Base-by-base conservation (phyloP, 2,797 vertebrate genomes). In the Enteromius paludinosus region DNA sequence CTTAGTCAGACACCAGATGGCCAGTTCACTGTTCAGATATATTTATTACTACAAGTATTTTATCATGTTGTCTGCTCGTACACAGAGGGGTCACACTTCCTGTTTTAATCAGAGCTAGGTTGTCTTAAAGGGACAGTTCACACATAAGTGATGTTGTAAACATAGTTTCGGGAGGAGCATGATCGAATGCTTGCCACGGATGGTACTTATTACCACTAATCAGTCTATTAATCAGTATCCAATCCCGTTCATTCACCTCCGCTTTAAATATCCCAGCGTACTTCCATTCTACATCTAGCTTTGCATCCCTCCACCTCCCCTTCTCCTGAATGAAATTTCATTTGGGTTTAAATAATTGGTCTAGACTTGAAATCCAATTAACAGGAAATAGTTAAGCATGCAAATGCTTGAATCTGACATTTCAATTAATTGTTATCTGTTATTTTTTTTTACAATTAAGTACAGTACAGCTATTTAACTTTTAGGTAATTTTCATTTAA, bases 1-100 rank as follows among this genome's bases (percentile, higher is more conserved):
- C 17, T 59, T 7, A 61, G 23, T 28, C 59, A 77, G 25, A 66
- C 45, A 78, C 62, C 45, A 66, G 76, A 52, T 78, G 76, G 47
- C 30, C 47, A 69, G 33, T 54, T 11, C 9, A 54, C n/a, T 4
- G 70, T 54, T 73, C 45, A 54, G 47, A 73, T 56, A 74, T 56
- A 56, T 56, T 74, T 18, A 54, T 43, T 25, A 49, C 69, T 54
- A 38, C 20, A 8, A n/a, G 45, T 47, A 72, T 38, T 56, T 74
- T 35, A 38, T 74, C 30, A 54, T 56, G 20, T 8, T 12, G 20
- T 5, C 17, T 12, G 20, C 71, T 23, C 56, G 11, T 12, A 56
- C 49, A 74, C 20, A 54, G 20, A 56, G 6, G 47, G 71, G 18
- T 74, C 54, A 74, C 11, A 38, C 49, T 56, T 68, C 65, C 30